Base-by-base conservation (phyloP, 30 jellyfish, hydroid and myxozoan genomes). In the Hydractinia echinata region DNA sequence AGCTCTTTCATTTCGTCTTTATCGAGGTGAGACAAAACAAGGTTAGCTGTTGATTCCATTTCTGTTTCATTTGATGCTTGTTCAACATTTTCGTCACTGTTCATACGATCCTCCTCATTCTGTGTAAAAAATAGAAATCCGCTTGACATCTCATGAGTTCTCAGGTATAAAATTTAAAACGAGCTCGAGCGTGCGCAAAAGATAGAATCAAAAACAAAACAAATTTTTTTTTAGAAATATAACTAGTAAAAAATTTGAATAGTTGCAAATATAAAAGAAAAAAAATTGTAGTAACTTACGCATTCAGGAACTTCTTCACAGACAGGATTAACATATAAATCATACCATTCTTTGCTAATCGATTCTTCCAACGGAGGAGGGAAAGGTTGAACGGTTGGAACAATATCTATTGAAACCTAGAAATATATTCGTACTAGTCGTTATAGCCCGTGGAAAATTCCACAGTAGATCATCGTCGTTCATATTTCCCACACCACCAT, bases 351-450 rank as follows among this genome's bases (percentile, higher is more conserved):
- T 6, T 64, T 44, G 4, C 18, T 64, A 64, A 64, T 64, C 74
- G 74, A 64, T 13, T 64, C 74, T 64, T 64, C 74, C 9, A 64
- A 51, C 4, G 74, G 74, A 6, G 74, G 51, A n/a, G 74, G 74
- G 18, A 64, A 64, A n/a, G 6, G 74, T 51, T 44, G 19, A n/a
- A 64, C 39, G 10, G 39, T 13, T n/a, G 74, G 74, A 6, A 64
- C 51, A 0, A 64, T 44, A 13, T 64, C 74, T n/a, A 64, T 13
- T 44, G 4, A 64, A 51, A 64, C 74, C 74, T 64, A 64, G 69
- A 44, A 64, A 51, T 4, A 30, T 30, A 30, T 30, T 30, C 2
- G 44, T 30, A 30, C 44, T 30, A 30, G 44, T 30, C 44, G 44
- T 30, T 30, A 30, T 30, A 30, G 44, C 44, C 44, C 44, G 44